Percentiles rank a stretch among this genome's conserved stretches.
phyloP scores from a whole-genome alignment of 2,113 vertebrate species.

The Pluvialis apricaria region DNA sequence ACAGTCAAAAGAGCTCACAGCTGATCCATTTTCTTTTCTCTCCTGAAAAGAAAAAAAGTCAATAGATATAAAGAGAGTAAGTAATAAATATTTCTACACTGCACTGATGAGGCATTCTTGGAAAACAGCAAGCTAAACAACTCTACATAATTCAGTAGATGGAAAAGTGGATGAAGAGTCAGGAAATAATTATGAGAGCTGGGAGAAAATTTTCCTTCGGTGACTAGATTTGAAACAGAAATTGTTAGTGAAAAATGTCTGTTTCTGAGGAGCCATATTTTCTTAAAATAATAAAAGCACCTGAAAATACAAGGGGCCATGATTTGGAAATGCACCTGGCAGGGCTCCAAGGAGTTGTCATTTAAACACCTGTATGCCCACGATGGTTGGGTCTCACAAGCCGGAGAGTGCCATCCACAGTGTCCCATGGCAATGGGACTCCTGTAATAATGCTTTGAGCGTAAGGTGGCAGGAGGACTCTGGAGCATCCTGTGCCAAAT shows the following conservation, averaged over 20 bases:
- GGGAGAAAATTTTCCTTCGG: constrained; percentile 1
- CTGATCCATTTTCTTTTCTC: constrained; percentile 44
- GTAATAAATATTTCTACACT: constrained; percentile 58
- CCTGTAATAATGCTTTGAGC: not conserved
- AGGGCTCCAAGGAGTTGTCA: not conserved
- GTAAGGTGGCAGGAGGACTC: not conserved
- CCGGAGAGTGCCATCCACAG: accelerated
- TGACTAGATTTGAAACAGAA: not conserved
- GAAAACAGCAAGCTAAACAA: constrained; percentile 63
- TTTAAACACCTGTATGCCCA: not conserved
- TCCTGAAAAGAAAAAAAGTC: constrained; percentile 31
- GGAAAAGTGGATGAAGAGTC: constrained; percentile 33
- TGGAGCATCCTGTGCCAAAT: not conserved
- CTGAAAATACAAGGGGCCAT: not conserved
- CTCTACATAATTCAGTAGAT: constrained; percentile 49
- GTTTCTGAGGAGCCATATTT: not conserved
- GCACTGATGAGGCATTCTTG: constrained; percentile 64
- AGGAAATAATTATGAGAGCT: constrained; percentile 47
- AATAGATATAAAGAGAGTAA: constrained; percentile 46
- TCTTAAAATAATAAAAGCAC: not conserved
- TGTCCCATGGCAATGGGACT: not conserved
- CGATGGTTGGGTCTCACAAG: accelerated
- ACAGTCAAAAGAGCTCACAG: constrained; percentile 46
- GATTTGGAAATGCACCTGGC: not conserved
- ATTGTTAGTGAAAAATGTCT: not conserved